These are phyloP conservation scores for Vidua macroura DNA, from an alignment of 2,113 vertebrate genomes.

Conservation along the genomic window DNA sequence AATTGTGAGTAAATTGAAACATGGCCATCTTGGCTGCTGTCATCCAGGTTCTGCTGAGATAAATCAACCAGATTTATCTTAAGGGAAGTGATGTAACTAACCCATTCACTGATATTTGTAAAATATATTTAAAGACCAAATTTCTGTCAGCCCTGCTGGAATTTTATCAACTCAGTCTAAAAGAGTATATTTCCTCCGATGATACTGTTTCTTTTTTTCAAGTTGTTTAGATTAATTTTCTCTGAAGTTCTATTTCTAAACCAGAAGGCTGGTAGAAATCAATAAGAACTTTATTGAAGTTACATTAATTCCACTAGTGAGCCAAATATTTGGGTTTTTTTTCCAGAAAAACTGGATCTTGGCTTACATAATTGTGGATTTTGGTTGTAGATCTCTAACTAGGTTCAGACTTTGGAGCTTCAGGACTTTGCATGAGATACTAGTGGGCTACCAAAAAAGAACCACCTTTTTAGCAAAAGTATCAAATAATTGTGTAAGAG, in stretches of 20 bases:
- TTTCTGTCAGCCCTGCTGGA: background rate
- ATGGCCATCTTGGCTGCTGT: background rate
- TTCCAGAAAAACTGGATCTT: slow-evolving; percentile 19
- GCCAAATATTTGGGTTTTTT: slow-evolving; percentile 14
- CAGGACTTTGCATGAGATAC: background rate
- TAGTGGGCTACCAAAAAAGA: background rate
- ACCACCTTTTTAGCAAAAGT: background rate
- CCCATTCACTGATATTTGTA: background rate
- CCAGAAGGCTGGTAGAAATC: background rate
- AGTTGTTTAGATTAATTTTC: background rate
- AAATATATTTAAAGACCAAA: background rate
- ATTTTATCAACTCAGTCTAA: background rate
- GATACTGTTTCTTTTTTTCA: rapidly evolving
- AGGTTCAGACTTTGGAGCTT: background rate
- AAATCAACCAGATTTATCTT: background rate
- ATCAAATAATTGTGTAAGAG: background rate
- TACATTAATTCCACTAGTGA: slow-evolving; percentile 27
- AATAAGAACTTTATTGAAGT: background rate
- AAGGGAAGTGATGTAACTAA: background rate
- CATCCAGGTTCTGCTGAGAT: background rate
- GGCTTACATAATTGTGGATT: background rate
- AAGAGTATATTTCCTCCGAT: background rate
- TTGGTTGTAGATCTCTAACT: background rate
- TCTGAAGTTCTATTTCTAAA: background rate
- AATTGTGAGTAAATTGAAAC: background rate